Evolutionary conservation across 2,888 invertebrate genomes (phyloP).

Genomic region (Pardosa pseudoannulata): DNA sequence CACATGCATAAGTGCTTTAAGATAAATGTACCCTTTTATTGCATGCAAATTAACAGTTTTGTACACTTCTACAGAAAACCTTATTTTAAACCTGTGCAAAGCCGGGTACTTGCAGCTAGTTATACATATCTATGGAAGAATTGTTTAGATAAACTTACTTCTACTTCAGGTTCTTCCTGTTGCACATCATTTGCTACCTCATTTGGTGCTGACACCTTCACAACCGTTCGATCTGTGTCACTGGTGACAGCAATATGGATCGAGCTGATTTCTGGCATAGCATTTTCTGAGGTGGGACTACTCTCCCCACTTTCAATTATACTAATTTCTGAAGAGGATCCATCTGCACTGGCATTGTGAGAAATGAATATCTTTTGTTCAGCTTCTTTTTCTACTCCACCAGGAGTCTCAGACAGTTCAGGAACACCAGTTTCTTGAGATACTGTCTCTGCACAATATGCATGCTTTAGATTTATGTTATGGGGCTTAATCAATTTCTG

Average conservation of each 20-base stretch:
- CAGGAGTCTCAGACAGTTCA: constrained; percentile 39
- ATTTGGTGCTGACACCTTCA: too few species aligned
- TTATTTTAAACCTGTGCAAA: too few species aligned
- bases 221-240: background rate
- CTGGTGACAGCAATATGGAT: constrained; percentile 26
- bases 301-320: constrained; percentile 61
- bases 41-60: too few species aligned
- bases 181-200: too few species aligned
- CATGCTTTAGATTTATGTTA: background rate
- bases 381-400: constrained; percentile 7
- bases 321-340: constrained; percentile 64
- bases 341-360: constrained; percentile 34
- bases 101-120: too few species aligned
- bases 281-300: constrained; percentile 41
- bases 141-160: too few species aligned
- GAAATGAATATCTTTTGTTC: constrained; percentile 22
- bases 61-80: too few species aligned
- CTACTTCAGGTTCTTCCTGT: too few species aligned
- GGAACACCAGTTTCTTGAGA: constrained; percentile 70
- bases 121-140: too few species aligned
- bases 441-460: constrained; percentile 37
- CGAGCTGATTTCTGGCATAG: constrained; percentile 16
- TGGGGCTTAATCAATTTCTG: background rate
- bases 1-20: too few species aligned
- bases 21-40: too few species aligned